Conservation (phyloP, 2,888 invertebrate species). For the Cyaniris semiargus region DNA sequence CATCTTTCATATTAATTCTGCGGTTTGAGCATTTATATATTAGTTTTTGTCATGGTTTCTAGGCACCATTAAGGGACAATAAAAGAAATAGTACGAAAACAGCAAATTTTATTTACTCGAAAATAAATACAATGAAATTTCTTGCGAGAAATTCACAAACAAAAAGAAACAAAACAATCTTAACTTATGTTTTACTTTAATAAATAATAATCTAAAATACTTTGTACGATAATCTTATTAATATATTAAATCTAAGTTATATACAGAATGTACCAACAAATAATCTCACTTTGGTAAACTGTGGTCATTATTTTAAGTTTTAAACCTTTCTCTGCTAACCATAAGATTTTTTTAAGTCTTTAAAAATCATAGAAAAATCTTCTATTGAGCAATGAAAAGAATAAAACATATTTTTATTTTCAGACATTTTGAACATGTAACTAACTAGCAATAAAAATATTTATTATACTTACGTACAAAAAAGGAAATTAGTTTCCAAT, state of each 20-base stretch:
- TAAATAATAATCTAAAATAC: conserved; percentile 73
- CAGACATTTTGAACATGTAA: background rate
- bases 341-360: background rate
- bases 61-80: too few relatives aligned
- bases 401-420: background rate
- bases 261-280: conserved; percentile 62
- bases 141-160: conserved; percentile 64
- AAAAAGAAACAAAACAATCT: conserved; percentile 76
- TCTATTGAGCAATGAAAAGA: background rate
- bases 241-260: conserved; percentile 50
- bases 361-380: background rate
- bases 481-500: background rate
- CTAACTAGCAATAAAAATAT: background rate
- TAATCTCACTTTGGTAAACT: conserved; percentile 83
- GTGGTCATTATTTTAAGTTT: conserved; percentile 72
- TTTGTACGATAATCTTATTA: conserved; percentile 65
- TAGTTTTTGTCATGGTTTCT: too few relatives aligned
- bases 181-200: conserved; percentile 59
- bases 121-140: conserved; percentile 74
- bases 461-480: background rate
- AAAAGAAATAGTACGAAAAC: conserved; percentile 56
- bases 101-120: conserved; percentile 66
- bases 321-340: conserved; percentile 41
- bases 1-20: too few relatives aligned
- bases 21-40: too few relatives aligned